phyloP scores from a whole-genome alignment of 2,888 invertebrate species.

The Helobdella robusta region DNA sequence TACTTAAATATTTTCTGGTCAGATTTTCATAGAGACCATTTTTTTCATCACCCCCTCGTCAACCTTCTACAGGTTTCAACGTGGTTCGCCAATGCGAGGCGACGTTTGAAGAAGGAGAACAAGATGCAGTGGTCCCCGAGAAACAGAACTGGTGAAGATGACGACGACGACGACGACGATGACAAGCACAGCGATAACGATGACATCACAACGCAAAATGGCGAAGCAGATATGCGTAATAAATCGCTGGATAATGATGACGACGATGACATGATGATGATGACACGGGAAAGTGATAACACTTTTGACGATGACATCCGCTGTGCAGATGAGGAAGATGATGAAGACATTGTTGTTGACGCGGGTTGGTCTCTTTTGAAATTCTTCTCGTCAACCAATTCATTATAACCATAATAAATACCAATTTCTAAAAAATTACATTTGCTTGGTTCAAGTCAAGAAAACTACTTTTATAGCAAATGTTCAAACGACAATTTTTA shows the following conservation, averaged over 20 bases:
- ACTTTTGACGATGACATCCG: slow-evolving; percentile 15
- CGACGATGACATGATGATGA: too few relatives aligned
- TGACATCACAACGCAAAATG: too few relatives aligned
- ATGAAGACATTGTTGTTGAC: slow-evolving; percentile 32
- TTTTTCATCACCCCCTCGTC: too few relatives aligned
- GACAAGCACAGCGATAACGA: slow-evolving; percentile 46
- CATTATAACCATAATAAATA: background rate
- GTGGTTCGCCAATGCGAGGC: slow-evolving; percentile 89
- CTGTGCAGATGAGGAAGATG: slow-evolving; percentile 24
- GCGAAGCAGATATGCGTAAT: too few relatives aligned
- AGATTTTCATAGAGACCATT: too few relatives aligned
- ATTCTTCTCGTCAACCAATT: too few relatives aligned
- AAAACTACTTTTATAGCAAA: background rate
- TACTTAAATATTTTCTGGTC: too few relatives aligned
- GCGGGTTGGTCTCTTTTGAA: slow-evolving; percentile 25
- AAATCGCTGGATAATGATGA: too few relatives aligned
- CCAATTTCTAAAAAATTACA: background rate
- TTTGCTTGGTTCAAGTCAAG: background rate
- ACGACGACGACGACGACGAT: slow-evolving; percentile 45
- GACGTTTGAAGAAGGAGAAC: slow-evolving; percentile 88
- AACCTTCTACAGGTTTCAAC: slow-evolving; percentile 70
- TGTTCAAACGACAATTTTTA: too few relatives aligned
- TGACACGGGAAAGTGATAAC: slow-evolving; percentile 43
- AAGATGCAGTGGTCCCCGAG: slow-evolving; percentile 98
- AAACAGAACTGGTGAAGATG: slow-evolving; percentile 55